These are phyloP conservation scores for Ganaspis sp. DNA, from an alignment of 1,140 invertebrate species.

Conservation along the genomic window DNA sequence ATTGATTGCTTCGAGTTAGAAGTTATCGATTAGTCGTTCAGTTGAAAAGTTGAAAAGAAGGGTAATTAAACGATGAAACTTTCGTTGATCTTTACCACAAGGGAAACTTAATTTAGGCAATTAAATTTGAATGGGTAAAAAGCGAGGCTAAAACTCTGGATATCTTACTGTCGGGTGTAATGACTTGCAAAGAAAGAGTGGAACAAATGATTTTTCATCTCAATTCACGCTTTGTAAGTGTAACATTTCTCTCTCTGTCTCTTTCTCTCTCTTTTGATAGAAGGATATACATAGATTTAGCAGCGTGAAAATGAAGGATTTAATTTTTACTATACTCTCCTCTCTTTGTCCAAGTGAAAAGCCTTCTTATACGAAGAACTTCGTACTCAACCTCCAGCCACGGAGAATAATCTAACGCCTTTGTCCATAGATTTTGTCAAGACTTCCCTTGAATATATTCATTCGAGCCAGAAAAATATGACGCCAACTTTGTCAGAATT, in stretches of 20 bases:
- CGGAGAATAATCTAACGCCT: conserved; percentile 4
- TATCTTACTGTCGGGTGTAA: background rate
- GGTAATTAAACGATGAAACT: background rate
- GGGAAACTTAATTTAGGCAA: conserved; percentile 4
- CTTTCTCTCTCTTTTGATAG: background rate
- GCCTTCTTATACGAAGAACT: conserved; percentile 5
- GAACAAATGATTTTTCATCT: conserved; percentile 14
- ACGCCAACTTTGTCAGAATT: background rate
- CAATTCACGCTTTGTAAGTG: conserved; percentile 9
- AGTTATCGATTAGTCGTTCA: background rate
- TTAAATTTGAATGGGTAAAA: background rate
- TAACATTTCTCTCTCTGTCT: background rate
- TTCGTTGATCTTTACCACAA: conserved; percentile 3
- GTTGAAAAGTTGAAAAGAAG: conserved; percentile 9
- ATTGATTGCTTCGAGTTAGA: background rate
- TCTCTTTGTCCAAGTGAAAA: background rate
- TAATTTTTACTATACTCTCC: conserved; percentile 10
- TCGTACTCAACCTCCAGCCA: background rate
- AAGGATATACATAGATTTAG: background rate
- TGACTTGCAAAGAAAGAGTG: background rate
- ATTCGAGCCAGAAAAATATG: conserved; percentile 9
- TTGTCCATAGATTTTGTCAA: conserved; percentile 14
- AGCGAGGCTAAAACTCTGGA: background rate
- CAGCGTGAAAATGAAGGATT: background rate
- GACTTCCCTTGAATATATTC: conserved; percentile 13